Evolutionary conservation across 2,888 invertebrate genomes (phyloP).

Genomic region (Tenthredo mesomela): DNA sequence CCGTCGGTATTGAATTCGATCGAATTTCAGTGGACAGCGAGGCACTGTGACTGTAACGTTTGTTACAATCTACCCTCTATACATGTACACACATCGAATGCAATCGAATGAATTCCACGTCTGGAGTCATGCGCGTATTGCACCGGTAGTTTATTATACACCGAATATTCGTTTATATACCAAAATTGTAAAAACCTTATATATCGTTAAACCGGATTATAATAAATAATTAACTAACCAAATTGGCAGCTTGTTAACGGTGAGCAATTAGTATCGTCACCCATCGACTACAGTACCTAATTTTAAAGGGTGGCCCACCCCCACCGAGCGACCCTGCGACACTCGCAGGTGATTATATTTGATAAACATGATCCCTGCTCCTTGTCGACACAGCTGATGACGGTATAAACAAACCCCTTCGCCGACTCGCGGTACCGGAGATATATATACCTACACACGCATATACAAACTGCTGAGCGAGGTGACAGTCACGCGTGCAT

Average conservation of each 20-base stretch:
- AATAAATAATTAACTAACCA: not conserved
- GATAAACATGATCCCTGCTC: slow-evolving; percentile 35
- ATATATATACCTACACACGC: not conserved
- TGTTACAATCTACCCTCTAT: not conserved
- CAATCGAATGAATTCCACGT: not conserved
- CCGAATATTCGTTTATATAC: no score
- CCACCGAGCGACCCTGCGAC: not conserved
- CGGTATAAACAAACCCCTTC: slow-evolving; percentile 39
- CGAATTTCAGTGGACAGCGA: not conserved
- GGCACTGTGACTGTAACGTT: not conserved
- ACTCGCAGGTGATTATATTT: slow-evolving; percentile 23
- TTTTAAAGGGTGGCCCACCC: not conserved
- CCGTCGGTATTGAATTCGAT: not conserved
- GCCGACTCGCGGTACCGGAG: not conserved
- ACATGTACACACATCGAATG: not conserved
- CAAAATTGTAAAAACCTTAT: not conserved
- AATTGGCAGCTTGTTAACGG: slow-evolving; percentile 32
- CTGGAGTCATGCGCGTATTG: slow-evolving; percentile 32
- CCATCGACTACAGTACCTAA: not conserved
- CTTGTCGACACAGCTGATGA: slow-evolving; percentile 39
- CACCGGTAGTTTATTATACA: not conserved
- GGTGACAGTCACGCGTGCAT: not conserved
- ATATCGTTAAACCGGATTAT: not conserved
- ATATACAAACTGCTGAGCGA: not conserved
- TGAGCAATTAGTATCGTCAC: slow-evolving; percentile 2